These are phyloP conservation scores for Tetrax tetrax DNA, from an alignment of 2,113 vertebrate genomes.

Conservation along the genomic window DNA sequence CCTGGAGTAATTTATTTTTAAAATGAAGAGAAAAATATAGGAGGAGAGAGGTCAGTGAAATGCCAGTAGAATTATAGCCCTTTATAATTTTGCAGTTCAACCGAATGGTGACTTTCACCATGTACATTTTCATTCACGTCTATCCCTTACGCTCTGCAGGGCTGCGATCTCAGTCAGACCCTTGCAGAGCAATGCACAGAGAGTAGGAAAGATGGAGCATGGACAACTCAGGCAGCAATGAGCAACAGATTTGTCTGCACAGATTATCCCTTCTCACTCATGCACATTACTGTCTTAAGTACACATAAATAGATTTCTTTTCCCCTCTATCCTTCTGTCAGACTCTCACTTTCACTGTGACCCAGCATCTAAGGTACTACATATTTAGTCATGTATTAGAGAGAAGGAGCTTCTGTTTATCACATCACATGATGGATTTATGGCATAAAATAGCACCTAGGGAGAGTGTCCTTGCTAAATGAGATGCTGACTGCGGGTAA, in stretches of 20 bases:
- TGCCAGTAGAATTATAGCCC: neutral
- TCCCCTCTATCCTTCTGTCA: neutral
- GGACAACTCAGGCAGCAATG: neutral
- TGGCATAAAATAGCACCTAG: neutral
- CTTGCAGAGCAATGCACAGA: neutral
- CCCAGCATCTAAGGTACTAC: neutral
- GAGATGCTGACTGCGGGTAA: neutral
- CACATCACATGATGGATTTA: neutral
- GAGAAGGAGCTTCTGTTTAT: neutral
- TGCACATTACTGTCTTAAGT: neutral
- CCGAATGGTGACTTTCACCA: fast-evolving
- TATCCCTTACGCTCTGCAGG: neutral
- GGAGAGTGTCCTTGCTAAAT: neutral
- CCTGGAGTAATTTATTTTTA: neutral
- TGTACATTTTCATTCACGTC: neutral
- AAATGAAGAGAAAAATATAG: neutral
- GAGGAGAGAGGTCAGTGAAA: neutral
- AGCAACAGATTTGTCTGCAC: conserved; percentile 4
- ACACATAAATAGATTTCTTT: conserved; percentile 21
- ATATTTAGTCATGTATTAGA: neutral
- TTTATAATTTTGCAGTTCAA: neutral
- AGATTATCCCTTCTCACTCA: neutral
- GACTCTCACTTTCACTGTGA: neutral
- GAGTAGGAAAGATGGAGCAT: neutral
- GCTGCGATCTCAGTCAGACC: neutral